Evolutionary conservation across 2,113 vertebrate species (phyloP), one percentile per base, ranked within the genome.

Genomic region (Epinephelus cyanopodus): DNA sequence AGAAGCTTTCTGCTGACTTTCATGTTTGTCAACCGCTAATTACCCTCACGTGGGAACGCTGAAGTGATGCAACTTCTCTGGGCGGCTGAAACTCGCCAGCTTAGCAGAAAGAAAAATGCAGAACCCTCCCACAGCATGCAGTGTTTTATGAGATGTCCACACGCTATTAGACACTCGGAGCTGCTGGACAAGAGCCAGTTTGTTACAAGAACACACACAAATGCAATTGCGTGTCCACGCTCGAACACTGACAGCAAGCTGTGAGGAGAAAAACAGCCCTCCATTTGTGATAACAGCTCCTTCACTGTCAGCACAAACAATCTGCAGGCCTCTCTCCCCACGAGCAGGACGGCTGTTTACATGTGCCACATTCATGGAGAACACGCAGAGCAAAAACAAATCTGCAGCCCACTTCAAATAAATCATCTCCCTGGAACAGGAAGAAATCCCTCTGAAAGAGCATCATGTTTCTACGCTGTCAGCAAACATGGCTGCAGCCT

Each of bases 291-390:
- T 87, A 88, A 87, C 85, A 25, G 83, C 78, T 90, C 76, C 64
- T 77, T 83, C 83, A 53, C 56, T 81, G 87, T 85, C 81, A 79
- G 77, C 68, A 77, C 82, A 85, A 85, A 90, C 80, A 85, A 67
- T 88, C 66, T 86, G 71, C 87, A 56, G 73, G 25, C 81, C 58
- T 67, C 12, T 2, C 68, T 25, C 66, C 69, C 67, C 72, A 52
- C 39, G 63, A 79, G 67, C 74, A 50, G 29, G 27, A 17, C 63
- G 5, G 6, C 9, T 67, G 84, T 83, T 89, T 71, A 71, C 67
- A 70, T 82, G 80, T 48, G 63, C 42, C 62, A 56, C 27, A 74
- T 87, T 80, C 78, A 81, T 10, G 17, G 27, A 60, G 72, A 81
- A 85, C 78, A 39, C 2, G 23, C 27, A 77, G 86, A 64, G 76